Conservation (phyloP, 2,888 invertebrate genomes). For the Luperina nickerlii region DNA sequence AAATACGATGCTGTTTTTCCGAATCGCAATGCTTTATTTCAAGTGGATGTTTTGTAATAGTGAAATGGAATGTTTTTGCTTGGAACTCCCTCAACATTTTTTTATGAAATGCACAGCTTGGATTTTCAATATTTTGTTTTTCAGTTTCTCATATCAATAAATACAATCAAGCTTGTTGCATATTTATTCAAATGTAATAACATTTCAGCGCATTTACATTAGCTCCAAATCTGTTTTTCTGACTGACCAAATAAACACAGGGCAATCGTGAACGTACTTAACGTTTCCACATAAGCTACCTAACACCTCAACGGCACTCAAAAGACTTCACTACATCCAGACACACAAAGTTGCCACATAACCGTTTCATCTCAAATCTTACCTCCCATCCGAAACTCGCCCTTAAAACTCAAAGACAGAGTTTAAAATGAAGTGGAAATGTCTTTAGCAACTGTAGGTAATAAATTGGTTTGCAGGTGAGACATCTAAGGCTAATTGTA, state of each 20-base stretch:
- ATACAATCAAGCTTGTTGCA: background rate
- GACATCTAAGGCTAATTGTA: conserved; percentile 86
- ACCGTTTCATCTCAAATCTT: conserved; percentile 40
- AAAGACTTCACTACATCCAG: conserved; percentile 73
- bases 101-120: conserved; percentile 8
- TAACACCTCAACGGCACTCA: conserved; percentile 73
- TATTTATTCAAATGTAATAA: background rate
- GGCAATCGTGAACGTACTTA: conserved; percentile 67
- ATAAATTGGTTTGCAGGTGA: conserved; percentile 78
- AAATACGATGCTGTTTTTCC: conserved; percentile 74
- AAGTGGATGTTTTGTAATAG: conserved; percentile 57
- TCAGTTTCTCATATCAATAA: background rate
- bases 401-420: conserved; percentile 9
- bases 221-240: conserved; percentile 32
- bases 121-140: background rate
- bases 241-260: conserved; percentile 51
- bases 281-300: conserved; percentile 68
- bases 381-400: background rate
- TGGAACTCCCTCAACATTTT: background rate
- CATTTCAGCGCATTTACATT: background rate
- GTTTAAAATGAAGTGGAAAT: conserved; percentile 40
- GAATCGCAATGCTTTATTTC: conserved; percentile 71
- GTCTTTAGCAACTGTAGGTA: conserved; percentile 34
- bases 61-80: conserved; percentile 31
- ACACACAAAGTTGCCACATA: conserved; percentile 58